Conservation (phyloP, 1,140 invertebrate genomes). For the Chrysopa pallens region DNA sequence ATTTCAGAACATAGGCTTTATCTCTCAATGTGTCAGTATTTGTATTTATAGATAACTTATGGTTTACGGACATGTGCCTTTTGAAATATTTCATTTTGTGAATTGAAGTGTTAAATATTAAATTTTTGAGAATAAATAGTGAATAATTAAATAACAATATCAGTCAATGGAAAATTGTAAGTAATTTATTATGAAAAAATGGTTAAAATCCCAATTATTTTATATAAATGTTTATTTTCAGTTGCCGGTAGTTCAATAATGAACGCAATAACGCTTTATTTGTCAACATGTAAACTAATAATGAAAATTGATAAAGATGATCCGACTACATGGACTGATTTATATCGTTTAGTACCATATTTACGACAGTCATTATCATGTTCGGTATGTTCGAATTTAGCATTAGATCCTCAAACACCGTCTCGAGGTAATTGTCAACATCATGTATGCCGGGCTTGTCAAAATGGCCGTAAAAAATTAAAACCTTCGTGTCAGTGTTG, state of each 20-base stretch:
- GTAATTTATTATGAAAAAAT: no score
- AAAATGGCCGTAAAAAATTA: slow-evolving; percentile 66
- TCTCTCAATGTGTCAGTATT: neutral
- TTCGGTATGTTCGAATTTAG: slow-evolving; percentile 68
- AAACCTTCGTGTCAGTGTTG: slow-evolving; percentile 73
- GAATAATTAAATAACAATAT: no score
- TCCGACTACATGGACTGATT: slow-evolving; percentile 53
- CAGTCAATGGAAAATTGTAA: no score
- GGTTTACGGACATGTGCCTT: no score
- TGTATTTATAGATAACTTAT: neutral
- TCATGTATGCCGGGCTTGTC: slow-evolving; percentile 64
- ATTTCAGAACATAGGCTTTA: no score
- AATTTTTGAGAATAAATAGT: no score
- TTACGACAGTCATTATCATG: slow-evolving; percentile 73
- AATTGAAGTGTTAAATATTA: no score
- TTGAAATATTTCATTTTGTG: no score
- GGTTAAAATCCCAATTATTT: no score
- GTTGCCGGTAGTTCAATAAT: slow-evolving; percentile 25
- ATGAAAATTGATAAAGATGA: slow-evolving; percentile 49
- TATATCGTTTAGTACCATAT: slow-evolving; percentile 66
- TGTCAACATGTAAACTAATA: slow-evolving; percentile 63
- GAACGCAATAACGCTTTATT: slow-evolving; percentile 72
- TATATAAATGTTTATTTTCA: no score
- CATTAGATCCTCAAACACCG: slow-evolving; percentile 68
- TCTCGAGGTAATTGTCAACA: slow-evolving; percentile 68